Conservation (phyloP, 1,140 invertebrate species). For the Pachyrhynchus sulphureomaculatus region DNA sequence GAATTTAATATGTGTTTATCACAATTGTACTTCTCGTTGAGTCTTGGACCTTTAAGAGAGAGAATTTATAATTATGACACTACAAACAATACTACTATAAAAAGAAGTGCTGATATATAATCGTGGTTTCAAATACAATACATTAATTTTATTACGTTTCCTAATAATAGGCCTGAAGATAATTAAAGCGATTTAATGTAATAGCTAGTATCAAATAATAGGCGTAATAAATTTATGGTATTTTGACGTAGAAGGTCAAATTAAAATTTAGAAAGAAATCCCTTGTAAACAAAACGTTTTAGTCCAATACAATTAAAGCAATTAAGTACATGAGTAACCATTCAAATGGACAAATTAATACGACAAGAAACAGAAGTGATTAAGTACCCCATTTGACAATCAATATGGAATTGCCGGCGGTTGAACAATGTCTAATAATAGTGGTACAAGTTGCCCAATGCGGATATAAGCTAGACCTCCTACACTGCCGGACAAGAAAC, state of each 20-base stretch:
- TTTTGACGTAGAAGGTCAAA: not conserved
- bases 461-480: conserved; percentile 18
- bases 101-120: no score
- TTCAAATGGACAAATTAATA: conserved; percentile 14
- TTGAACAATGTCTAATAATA: conserved; percentile 20
- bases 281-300: not conserved
- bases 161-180: no score
- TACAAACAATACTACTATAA: no score
- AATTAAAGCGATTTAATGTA: no score
- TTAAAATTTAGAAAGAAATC: not conserved
- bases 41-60: no score
- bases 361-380: conserved; percentile 24
- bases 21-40: no score
- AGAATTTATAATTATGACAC: no score
- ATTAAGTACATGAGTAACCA: conserved; percentile 12
- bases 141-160: no score
- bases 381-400: conserved; percentile 20
- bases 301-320: conserved; percentile 10
- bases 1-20: no score
- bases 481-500: not conserved
- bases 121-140: no score
- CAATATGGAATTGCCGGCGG: conserved; percentile 14
- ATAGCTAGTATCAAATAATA: no score
- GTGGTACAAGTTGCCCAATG: conserved; percentile 20
- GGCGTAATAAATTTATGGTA: no score